Evolutionary conservation across 2,797 vertebrate species (phyloP).

Genomic region (Muscicapa comitata): DNA sequence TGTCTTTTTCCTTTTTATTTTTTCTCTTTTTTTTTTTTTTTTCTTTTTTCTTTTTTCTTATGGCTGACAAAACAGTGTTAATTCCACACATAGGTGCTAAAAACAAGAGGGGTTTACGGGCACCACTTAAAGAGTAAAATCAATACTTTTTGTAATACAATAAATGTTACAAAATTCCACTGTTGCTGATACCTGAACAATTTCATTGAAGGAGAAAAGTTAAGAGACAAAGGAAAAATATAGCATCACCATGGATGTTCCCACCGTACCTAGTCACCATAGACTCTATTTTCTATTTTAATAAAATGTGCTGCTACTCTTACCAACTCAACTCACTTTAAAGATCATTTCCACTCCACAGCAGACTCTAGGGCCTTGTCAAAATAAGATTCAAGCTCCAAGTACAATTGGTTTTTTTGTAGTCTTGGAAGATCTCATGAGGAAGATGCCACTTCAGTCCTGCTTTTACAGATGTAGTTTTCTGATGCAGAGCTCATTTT

Average conservation of each 20-base stretch:
- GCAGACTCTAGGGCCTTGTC: neutral
- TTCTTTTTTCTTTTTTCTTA: neutral
- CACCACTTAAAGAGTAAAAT: conserved; percentile 12
- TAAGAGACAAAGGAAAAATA: neutral
- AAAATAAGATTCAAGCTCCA: neutral
- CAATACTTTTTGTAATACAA: neutral
- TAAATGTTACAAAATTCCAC: neutral
- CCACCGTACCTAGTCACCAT: neutral
- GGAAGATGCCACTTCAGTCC: neutral
- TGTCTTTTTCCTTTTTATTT: neutral
- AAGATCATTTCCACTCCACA: neutral
- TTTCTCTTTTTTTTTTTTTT: neutral
- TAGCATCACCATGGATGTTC: neutral
- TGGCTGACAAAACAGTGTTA: neutral
- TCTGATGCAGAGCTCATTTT: conserved; percentile 14
- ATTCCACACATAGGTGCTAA: conserved; percentile 7
- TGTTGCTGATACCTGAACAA: neutral
- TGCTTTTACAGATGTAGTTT: neutral
- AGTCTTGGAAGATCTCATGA: neutral
- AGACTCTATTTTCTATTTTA: neutral
- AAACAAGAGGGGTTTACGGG: neutral
- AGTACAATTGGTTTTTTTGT: neutral
- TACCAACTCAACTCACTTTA: neutral
- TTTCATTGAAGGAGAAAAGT: neutral
- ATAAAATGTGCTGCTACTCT: neutral